phyloP scores from a whole-genome alignment of 2,797 vertebrate genomes.

The Poeciliopsis gracilis region DNA sequence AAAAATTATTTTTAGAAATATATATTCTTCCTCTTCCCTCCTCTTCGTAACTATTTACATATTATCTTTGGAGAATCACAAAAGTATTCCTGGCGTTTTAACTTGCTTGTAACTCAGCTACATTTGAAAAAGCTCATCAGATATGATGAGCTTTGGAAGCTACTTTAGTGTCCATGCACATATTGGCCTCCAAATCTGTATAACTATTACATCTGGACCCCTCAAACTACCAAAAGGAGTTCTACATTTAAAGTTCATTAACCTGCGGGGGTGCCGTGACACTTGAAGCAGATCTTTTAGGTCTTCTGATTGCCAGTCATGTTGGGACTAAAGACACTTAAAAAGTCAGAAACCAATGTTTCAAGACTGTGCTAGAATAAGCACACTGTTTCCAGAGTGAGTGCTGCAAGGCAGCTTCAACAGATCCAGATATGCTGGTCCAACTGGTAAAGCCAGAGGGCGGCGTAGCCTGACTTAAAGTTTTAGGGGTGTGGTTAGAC shows the following conservation, averaged over 20 bases:
- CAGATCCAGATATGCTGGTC: slow-evolving; percentile 75
- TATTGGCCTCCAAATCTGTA: not conserved
- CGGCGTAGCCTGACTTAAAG: slow-evolving; percentile 47
- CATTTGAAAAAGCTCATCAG: not conserved
- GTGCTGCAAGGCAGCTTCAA: slow-evolving; percentile 33
- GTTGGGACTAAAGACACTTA: not conserved
- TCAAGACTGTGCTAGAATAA: not conserved
- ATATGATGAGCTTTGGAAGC: not conserved
- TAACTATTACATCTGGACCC: not conserved
- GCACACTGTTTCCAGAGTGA: slow-evolving; percentile 10
- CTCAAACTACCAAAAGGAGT: not conserved
- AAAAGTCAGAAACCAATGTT: not conserved
- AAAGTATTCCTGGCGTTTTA: not conserved
- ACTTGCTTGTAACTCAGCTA: not conserved
- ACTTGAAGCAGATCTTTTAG: not conserved
- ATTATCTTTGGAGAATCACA: not conserved
- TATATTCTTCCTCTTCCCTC: not conserved
- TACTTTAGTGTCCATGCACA: not conserved
- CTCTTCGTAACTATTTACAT: not conserved
- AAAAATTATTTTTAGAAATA: not conserved
- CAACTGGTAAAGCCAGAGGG: slow-evolving; percentile 72
- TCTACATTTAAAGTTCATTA: not conserved
- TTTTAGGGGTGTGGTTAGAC: slow-evolving; percentile 69
- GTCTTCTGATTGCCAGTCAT: not conserved
- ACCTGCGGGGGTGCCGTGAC: not conserved